These are phyloP conservation scores for Lasioglossum pauxillum DNA, from an alignment of 2,888 invertebrate species.

Conservation along the genomic window DNA sequence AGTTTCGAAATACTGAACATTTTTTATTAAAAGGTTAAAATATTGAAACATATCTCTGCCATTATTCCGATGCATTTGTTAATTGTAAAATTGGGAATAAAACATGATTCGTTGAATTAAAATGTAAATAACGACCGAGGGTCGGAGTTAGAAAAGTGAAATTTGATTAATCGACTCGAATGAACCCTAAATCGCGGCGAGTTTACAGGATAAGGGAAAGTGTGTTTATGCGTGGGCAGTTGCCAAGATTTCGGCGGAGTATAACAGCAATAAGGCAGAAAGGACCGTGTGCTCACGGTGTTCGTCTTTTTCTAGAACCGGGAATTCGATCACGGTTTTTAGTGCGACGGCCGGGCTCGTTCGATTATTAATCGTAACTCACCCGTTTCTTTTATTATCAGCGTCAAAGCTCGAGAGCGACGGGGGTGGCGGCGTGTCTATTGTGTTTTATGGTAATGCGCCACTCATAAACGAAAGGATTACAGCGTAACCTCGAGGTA, in stretches of 20 bases:
- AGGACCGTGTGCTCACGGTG: not conserved
- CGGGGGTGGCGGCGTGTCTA: conserved; percentile 8
- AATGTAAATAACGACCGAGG: not conserved
- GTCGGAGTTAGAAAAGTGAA: not conserved
- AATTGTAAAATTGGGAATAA: not conserved
- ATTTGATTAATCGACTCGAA: not conserved
- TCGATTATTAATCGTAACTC: conserved; percentile 18
- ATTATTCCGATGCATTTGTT: not conserved
- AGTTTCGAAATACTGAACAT: too few relatives aligned
- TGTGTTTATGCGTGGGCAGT: not conserved
- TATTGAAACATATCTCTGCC: not conserved
- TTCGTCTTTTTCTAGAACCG: not conserved
- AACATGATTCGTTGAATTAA: not conserved
- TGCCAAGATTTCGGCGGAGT: not conserved
- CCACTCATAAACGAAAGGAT: conserved; percentile 60
- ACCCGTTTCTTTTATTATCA: conserved; percentile 12
- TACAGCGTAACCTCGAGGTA: conserved; percentile 52
- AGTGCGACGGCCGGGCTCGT: not conserved
- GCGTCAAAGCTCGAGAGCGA: not conserved
- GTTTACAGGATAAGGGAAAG: not conserved
- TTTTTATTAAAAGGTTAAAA: not conserved
- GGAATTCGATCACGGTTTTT: not conserved
- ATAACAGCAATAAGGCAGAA: not conserved
- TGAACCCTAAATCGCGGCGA: not conserved
- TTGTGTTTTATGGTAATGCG: conserved; percentile 51